A percentile compares a stretch with the other conserved stretches of the same genome.
Conservation (phyloP, 2,113 vertebrate species). For the Atrichornis clamosus region DNA sequence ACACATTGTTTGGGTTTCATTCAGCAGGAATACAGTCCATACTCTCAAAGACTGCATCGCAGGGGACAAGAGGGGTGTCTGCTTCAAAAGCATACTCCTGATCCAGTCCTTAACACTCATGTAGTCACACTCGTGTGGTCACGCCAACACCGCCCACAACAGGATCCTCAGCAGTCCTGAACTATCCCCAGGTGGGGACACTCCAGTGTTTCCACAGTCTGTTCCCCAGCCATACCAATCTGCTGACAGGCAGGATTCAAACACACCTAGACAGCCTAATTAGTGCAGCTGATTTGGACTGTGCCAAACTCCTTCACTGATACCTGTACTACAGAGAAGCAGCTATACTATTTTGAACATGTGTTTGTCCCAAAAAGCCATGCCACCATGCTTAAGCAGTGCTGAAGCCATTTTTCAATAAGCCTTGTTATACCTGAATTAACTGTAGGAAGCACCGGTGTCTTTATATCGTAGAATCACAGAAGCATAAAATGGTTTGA, state of each 20-base stretch:
- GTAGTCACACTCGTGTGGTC: neutral
- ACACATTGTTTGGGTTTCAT: neutral
- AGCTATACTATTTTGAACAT: neutral
- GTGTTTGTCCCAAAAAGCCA: neutral
- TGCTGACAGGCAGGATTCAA: neutral
- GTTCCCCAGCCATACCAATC: neutral
- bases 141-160: neutral
- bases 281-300: neutral
- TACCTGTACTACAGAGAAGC: neutral
- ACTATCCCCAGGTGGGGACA: neutral
- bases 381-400: neutral
- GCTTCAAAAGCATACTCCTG: neutral
- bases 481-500: neutral
- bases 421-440: neutral
- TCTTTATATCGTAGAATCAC: neutral
- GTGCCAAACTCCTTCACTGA: fast-evolving
- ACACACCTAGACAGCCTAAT: neutral
- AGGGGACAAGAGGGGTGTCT: neutral
- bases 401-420: neutral
- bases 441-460: neutral
- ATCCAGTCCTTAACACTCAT: neutral
- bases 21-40: neutral
- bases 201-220: neutral
- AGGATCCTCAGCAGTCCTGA: neutral
- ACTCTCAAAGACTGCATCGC: neutral